Base-by-base conservation (phyloP, 2,888 invertebrate species). In the Amblyteles armatorius region DNA sequence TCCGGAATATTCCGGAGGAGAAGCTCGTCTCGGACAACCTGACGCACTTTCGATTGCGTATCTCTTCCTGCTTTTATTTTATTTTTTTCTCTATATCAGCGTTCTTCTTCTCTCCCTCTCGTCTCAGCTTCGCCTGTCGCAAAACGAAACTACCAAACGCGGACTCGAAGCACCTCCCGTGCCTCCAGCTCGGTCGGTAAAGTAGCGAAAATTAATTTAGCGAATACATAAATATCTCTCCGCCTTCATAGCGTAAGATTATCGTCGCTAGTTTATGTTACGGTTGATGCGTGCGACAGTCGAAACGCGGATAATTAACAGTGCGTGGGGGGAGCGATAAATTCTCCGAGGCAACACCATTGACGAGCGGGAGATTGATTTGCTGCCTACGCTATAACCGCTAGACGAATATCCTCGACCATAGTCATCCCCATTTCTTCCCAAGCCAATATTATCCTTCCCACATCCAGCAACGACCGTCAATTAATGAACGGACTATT, bases 341-440 rank as follows among this genome's bases (percentile, higher is more conserved):
- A 85, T 89, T 88, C 79, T 69, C 50, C 26, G 33, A 33, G 22
- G 16, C 19, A 13, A 50, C 73, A 85, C 78, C 84, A 79, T 83
- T 87, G 84, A 86, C 81, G 84, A 85, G 72, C 72, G 19, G 57
- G 33, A 67, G n/a, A 48, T 85, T 87, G 85, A 88, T 90, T 89
- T 85, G 85, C 69, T 63, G 71, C 40, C 60, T 29, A 65, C 5
- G 52, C 7, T 40, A 40, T 2, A 50, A n/a, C 29, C 22, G 29
- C 44, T 29, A 36, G 57, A 48, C 65, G 40, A 7, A 6, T 16
- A 50, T 29, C 16, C 22, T 57, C 29, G 44, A 50, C 33, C 13
- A 19, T 55, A 19, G 57, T 57, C 19, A 48, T 44, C 44, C 16
- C 16, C 44, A 4, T 44, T 44, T 44, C 44, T 11, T 44, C 16